Percentiles rank a stretch among this genome's conserved stretches.
These are phyloP conservation scores for Diachrysia chrysitis DNA, from an alignment of 2,888 invertebrate genomes.

Conservation along the genomic window DNA sequence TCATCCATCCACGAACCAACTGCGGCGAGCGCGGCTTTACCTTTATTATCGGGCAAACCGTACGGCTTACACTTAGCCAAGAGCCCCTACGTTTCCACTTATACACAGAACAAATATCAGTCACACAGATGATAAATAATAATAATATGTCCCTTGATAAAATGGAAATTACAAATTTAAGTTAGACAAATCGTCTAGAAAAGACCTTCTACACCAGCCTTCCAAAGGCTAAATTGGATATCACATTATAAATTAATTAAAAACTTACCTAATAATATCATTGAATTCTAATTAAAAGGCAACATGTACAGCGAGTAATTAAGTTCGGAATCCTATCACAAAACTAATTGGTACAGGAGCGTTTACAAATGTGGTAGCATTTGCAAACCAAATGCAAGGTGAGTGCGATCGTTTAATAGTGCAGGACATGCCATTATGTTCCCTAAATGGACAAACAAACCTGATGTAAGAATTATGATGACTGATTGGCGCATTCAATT, in stretches of 20 bases:
- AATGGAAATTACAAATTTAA: too few relatives aligned
- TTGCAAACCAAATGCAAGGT: slow-evolving; percentile 48
- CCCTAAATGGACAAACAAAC: slow-evolving; percentile 36
- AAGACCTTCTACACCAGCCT: too few relatives aligned
- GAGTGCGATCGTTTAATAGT: slow-evolving; percentile 29
- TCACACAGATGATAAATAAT: too few relatives aligned
- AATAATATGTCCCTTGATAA: too few relatives aligned
- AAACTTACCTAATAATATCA: background rate
- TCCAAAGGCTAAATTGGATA: too few relatives aligned
- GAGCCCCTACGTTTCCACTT: too few relatives aligned
- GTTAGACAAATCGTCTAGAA: too few relatives aligned
- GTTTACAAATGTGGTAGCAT: slow-evolving; percentile 41
- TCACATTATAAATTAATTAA: background rate
- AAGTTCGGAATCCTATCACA: slow-evolving; percentile 34
- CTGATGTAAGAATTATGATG: background rate
- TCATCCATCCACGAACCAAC: too few relatives aligned
- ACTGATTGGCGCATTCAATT: background rate
- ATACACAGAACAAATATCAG: too few relatives aligned
- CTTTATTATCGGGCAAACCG: too few relatives aligned
- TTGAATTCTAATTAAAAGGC: slow-evolving; percentile 26
- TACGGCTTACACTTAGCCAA: too few relatives aligned
- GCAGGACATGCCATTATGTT: slow-evolving; percentile 44
- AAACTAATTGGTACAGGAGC: slow-evolving; percentile 34
- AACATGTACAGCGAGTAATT: slow-evolving; percentile 19
- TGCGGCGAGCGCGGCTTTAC: too few relatives aligned